phyloP scores from a whole-genome alignment of 2,797 vertebrate genomes.

The Neosilurus mollespiculum region DNA sequence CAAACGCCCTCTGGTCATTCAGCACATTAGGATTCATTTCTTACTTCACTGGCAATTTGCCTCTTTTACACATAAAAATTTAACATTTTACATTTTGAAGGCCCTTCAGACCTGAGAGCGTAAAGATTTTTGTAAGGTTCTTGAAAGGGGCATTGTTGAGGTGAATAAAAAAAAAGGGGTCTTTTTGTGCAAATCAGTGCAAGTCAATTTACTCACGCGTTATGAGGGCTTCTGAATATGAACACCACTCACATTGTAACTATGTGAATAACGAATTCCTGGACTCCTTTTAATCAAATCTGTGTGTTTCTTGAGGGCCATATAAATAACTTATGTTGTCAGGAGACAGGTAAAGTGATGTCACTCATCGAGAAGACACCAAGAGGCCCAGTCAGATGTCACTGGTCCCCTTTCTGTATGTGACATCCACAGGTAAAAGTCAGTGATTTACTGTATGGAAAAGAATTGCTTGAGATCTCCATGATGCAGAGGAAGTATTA shows the following conservation, averaged over 20 bases:
- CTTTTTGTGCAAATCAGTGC: slow-evolving; percentile 30
- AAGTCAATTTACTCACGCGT: slow-evolving; percentile 59
- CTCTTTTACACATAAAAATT: slow-evolving; percentile 8
- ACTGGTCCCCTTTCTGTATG: slow-evolving; percentile 11
- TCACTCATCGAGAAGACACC: slow-evolving; percentile 42
- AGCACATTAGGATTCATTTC: slow-evolving; percentile 9
- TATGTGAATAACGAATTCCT: slow-evolving; percentile 57
- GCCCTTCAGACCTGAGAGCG: neutral
- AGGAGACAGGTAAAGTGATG: slow-evolving; percentile 45
- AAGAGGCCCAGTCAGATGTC: slow-evolving; percentile 43
- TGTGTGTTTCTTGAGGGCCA: slow-evolving; percentile 35
- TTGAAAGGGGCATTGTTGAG: slow-evolving; percentile 38
- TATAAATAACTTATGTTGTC: slow-evolving; percentile 30
- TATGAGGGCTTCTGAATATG: slow-evolving; percentile 54
- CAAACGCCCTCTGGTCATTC: slow-evolving; percentile 20
- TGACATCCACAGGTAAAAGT: slow-evolving; percentile 36
- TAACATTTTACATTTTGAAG: slow-evolving; percentile 2
- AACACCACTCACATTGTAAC: slow-evolving; percentile 58
- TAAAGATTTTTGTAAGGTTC: slow-evolving; percentile 38
- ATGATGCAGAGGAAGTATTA: slow-evolving; percentile 63
- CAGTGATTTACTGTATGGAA: slow-evolving; percentile 76
- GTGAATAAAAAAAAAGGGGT: neutral
- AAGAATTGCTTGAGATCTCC: slow-evolving; percentile 66
- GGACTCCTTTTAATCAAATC: slow-evolving; percentile 56
- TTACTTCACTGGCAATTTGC: slow-evolving; percentile 14